These are phyloP conservation scores for Diachrysia chrysitis DNA, from an alignment of 2,888 invertebrate genomes.

Conservation along the genomic window DNA sequence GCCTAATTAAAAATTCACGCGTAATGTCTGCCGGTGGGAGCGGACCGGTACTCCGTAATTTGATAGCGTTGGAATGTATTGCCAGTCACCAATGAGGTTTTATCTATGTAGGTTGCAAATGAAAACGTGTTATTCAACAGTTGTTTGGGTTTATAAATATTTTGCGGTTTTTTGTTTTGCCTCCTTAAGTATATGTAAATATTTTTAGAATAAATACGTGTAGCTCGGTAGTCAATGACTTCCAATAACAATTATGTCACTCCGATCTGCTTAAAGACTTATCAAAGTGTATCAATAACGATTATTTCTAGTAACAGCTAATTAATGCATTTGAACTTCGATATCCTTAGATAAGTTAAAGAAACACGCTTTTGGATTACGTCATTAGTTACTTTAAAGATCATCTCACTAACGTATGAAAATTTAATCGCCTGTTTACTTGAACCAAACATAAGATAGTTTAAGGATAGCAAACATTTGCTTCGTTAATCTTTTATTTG, in stretches of 20 bases:
- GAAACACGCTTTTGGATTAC: conserved; percentile 41
- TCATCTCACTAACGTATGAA: conserved; percentile 47
- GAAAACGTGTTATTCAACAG: conserved; percentile 72
- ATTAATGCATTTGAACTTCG: conserved; percentile 54
- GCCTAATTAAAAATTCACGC: conserved; percentile 70
- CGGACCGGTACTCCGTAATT: conserved; percentile 70
- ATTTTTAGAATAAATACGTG: conserved; percentile 20
- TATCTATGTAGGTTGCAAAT: conserved; percentile 77
- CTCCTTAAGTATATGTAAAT: conserved; percentile 33
- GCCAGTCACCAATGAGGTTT: conserved; percentile 69
- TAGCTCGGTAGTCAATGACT: conserved; percentile 34
- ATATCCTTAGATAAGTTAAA: conserved; percentile 52
- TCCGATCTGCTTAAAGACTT: conserved; percentile 32
- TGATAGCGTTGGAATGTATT: conserved; percentile 75
- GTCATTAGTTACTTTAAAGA: conserved; percentile 46
- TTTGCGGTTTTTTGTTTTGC: conserved; percentile 50
- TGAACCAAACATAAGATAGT: conserved; percentile 46
- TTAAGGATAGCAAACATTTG: conserved; percentile 60
- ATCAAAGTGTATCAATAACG: conserved; percentile 21
- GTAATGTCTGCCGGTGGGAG: conserved; percentile 61
- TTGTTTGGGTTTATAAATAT: conserved; percentile 62
- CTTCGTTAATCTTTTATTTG: conserved; percentile 59
- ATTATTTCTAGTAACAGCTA: conserved; percentile 25
- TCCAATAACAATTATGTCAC: conserved; percentile 29
- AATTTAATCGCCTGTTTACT: conserved; percentile 59